Base-by-base conservation (phyloP, 2,888 invertebrate species). In the Saturnia japonica region DNA sequence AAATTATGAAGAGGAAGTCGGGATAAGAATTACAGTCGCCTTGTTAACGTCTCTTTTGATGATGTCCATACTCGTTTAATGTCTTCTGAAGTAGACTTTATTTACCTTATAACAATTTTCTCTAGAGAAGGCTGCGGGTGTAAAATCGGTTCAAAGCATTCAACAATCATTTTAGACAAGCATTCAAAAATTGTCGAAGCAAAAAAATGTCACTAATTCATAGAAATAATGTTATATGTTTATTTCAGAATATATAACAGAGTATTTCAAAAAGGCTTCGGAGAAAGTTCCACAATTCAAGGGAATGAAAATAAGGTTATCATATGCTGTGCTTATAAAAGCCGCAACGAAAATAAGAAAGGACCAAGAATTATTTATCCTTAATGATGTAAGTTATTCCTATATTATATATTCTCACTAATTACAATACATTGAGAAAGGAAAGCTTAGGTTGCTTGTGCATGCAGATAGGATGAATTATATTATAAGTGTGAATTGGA, bases 241-340 rank as follows among this genome's bases (percentile, higher is more conserved):
- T 25, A 62, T 88, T 90, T 64, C 79, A 96, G 96, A 96, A 75
- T 91, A 95, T 75, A 96, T 96, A 95, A 94, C 94, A 43, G 82
- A 93, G 71, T 95, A 96, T 78, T 89, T 96, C 72, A 88, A 91
- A 64, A 86, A 93, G 69, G 95, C 95, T 11, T 90, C 88, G 19
- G 86, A 89, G 40, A 80, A 88, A 72, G 94, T 97, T 68, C 95
- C 96, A 0, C 96, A 95, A 6, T 96, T 97, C 77, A 91, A 93
- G 72, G 97, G 97, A 2, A 93, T 77, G 54, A 76, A 75, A 40
- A 74, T 74, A 9, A 71, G 70, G 40, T 73, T 76, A 42, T 11
- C 43, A 14, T 70, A 71, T 4, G 74, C 72, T n/a, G 51, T 75
- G 2, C 45, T 67, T n/a, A 54, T 76, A 22, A 45, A 62, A 14